phyloP scores from a whole-genome alignment of 2,888 invertebrate genomes.

The Lutraria lutraria region DNA sequence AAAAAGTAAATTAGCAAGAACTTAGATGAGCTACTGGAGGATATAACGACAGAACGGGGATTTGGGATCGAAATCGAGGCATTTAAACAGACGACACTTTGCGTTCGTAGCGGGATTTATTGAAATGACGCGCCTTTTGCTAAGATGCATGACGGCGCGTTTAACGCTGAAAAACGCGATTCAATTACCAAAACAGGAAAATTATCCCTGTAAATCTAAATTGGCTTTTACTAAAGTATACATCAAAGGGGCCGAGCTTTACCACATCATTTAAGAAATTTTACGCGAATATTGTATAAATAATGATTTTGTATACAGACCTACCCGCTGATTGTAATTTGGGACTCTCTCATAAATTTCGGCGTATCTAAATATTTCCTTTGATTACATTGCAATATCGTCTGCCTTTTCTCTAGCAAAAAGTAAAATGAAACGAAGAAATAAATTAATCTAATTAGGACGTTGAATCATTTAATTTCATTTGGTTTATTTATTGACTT shows the following conservation, averaged over 20 bases:
- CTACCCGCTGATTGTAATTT: constrained; percentile 25
- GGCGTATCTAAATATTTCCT: neutral
- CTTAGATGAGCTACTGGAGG: constrained; percentile 15
- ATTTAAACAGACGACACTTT: neutral
- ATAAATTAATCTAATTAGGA: constrained; percentile 8
- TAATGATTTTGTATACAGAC: constrained; percentile 33
- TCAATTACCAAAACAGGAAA: constrained; percentile 46
- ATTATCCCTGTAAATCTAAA: constrained; percentile 53
- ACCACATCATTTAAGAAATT: constrained; percentile 46
- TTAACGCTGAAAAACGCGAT: constrained; percentile 30
- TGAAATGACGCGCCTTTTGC: constrained; percentile 24
- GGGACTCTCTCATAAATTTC: constrained; percentile 12
- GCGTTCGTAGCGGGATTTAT: constrained; percentile 36
- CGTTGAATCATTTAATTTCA: neutral
- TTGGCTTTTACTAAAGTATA: constrained; percentile 48
- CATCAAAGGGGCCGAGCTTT: constrained; percentile 43
- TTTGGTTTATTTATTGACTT: constrained; percentile 12
- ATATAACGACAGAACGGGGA: constrained; percentile 13
- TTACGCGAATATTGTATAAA: constrained; percentile 34
- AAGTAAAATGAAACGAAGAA: neutral
- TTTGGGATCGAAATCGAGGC: neutral
- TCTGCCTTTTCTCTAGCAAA: neutral
- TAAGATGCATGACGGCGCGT: constrained; percentile 44
- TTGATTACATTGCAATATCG: constrained; percentile 18
- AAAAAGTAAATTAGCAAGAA: constrained; percentile 8